phyloP scores from a whole-genome alignment of 2,797 vertebrate genomes.

The Benthosema pterotum region DNA sequence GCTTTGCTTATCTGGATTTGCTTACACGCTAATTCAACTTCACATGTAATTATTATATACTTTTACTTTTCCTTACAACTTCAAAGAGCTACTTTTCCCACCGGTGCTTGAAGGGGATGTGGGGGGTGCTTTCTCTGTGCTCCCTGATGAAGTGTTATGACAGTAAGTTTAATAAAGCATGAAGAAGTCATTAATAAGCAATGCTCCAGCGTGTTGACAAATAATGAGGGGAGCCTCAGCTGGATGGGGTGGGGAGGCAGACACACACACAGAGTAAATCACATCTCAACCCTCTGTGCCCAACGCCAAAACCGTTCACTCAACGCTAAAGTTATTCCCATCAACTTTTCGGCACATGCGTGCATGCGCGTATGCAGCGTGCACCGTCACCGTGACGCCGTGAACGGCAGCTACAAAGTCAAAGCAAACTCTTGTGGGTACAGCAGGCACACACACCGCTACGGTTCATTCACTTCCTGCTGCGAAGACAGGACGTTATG shows the following conservation, averaged over 20 bases:
- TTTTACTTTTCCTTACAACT: slow-evolving; percentile 27
- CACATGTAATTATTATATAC: slow-evolving; percentile 21
- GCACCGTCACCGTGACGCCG: slow-evolving; percentile 6
- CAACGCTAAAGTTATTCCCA: slow-evolving; percentile 22
- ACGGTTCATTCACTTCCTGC: slow-evolving; percentile 11
- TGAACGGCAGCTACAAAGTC: background rate
- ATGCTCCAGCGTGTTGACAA: slow-evolving; percentile 83
- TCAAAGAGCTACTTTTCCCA: slow-evolving; percentile 25
- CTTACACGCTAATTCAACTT: slow-evolving; percentile 6
- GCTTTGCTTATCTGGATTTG: slow-evolving; percentile 33
- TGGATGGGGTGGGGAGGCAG: slow-evolving; percentile 31
- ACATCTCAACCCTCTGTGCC: slow-evolving; percentile 60
- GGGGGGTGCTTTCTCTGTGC: slow-evolving; percentile 57
- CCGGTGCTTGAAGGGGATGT: slow-evolving; percentile 27
- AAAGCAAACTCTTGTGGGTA: slow-evolving; percentile 14
- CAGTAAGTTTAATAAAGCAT: slow-evolving; percentile 85
- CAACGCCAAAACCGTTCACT: slow-evolving; percentile 37
- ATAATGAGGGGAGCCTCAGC: slow-evolving; percentile 74
- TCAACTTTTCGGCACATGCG: background rate
- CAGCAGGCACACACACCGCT: background rate
- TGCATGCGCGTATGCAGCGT: background rate
- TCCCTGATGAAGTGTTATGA: slow-evolving; percentile 82
- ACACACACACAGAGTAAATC: slow-evolving; percentile 66
- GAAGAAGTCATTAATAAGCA: slow-evolving; percentile 87
- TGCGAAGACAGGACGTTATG: background rate